Conservation (phyloP, 2,888 invertebrate genomes). For the Griposia aprilina region DNA sequence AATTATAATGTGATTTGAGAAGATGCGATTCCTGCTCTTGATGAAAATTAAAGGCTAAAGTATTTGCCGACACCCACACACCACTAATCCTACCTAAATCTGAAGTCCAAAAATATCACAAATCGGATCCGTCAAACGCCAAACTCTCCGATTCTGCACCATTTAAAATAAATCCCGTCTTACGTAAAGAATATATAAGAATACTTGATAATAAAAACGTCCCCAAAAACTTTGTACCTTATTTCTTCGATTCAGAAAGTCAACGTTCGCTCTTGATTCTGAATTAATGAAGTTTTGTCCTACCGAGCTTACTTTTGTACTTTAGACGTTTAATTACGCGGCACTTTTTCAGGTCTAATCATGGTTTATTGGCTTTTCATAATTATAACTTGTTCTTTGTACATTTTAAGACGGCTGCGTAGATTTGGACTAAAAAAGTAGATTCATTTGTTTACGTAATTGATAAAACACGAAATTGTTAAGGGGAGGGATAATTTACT, state of each 20-base stretch:
- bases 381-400: conserved; percentile 37
- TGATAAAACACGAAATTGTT: no score
- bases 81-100: not conserved
- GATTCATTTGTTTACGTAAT: no score
- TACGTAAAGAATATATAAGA: conserved; percentile 23
- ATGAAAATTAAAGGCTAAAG: not conserved
- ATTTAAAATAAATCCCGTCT: conserved; percentile 23
- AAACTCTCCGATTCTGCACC: conserved; percentile 7
- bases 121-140: conserved; percentile 3
- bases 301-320: conserved; percentile 59
- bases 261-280: conserved; percentile 50
- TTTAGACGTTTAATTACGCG: conserved; percentile 56
- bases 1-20: not conserved
- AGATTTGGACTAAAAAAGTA: not conserved
- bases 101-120: conserved; percentile 19
- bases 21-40: not conserved
- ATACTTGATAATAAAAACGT: conserved; percentile 37
- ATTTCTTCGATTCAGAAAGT: conserved; percentile 50
- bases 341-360: conserved; percentile 54
- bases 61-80: not conserved
- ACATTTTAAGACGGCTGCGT: not conserved
- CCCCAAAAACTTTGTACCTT: conserved; percentile 43
- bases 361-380: conserved; percentile 55
- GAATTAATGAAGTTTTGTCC: conserved; percentile 62
- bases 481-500: no score